Conservation (phyloP, 2,888 invertebrate genomes). For the Plebejus argus region DNA sequence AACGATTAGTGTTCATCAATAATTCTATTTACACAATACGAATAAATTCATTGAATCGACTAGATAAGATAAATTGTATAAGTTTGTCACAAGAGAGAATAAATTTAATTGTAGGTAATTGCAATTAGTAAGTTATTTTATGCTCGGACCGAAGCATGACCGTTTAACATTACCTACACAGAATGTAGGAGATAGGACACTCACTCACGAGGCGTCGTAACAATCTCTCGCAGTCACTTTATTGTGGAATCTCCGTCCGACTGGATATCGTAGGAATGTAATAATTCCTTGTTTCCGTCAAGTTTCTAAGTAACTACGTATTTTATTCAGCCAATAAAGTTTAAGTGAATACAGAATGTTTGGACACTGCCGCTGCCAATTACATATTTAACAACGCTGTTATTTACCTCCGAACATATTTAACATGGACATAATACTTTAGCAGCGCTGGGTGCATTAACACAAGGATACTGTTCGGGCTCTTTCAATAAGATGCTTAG, state of each 20-base stretch:
- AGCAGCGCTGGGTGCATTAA: constrained; percentile 14
- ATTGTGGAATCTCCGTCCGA: constrained; percentile 40
- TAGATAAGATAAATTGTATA: constrained; percentile 3
- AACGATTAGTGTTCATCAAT: neutral
- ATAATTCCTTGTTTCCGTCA: constrained; percentile 43
- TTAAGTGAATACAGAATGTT: constrained; percentile 34
- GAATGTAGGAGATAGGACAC: constrained; percentile 35
- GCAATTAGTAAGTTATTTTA: constrained; percentile 29
- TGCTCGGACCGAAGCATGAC: neutral
- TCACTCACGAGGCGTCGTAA: constrained; percentile 40
- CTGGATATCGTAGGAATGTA: constrained; percentile 40
- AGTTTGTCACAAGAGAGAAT: constrained; percentile 15
- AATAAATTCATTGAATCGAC: neutral
- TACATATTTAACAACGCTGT: constrained; percentile 32
- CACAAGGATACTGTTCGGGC: neutral
- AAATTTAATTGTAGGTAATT: constrained; percentile 15
- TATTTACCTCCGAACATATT: constrained; percentile 24
- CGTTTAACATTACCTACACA: constrained; percentile 33
- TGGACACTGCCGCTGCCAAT: constrained; percentile 33
- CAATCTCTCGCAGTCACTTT: constrained; percentile 43
- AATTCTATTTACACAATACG: neutral
- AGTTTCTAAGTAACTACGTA: constrained; percentile 38
- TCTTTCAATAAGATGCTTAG: neutral
- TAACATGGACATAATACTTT: constrained; percentile 26
- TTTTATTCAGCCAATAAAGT: constrained; percentile 34